Percentiles rank a stretch among this genome's conserved stretches.
phyloP scores from a whole-genome alignment of 2,888 invertebrate genomes.

The Coleophora deauratella region DNA sequence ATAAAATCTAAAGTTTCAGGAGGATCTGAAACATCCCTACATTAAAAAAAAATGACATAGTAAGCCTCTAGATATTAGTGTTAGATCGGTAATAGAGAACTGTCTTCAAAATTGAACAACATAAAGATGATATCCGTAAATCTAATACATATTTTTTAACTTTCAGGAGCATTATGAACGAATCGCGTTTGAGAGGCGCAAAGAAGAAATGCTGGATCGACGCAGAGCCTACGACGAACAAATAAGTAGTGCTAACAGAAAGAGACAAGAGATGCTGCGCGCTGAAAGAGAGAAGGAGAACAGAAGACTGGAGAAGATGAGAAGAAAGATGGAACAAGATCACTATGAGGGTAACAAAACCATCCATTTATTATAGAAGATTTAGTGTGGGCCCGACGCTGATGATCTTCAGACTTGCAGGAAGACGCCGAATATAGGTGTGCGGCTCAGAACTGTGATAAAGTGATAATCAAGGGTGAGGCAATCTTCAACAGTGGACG shows the following conservation, averaged over 20 bases:
- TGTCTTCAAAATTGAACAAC: too few species aligned
- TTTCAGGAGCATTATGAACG: constrained; percentile 46
- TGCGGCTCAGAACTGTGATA: too few species aligned
- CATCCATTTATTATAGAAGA: background rate
- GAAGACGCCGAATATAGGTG: too few species aligned
- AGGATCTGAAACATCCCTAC: too few species aligned
- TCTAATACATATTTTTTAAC: too few species aligned
- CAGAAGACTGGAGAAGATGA: constrained; percentile 43
- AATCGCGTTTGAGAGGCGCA: constrained; percentile 29
- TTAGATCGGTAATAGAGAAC: too few species aligned
- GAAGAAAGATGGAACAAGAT: constrained; percentile 55
- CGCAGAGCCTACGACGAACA: constrained; percentile 54
- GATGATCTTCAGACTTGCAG: background rate
- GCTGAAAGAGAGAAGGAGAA: constrained; percentile 53
- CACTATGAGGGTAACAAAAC: constrained; percentile 42
- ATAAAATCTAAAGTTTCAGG: too few species aligned
- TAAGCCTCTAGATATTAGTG: too few species aligned
- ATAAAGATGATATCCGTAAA: too few species aligned
- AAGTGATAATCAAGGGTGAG: too few species aligned
- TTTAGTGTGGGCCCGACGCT: background rate
- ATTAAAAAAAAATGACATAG: too few species aligned
- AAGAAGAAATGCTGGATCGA: constrained; percentile 46
- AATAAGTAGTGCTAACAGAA: constrained; percentile 48
- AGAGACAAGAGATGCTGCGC: constrained; percentile 37
- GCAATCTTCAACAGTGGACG: too few species aligned